Percentiles rank a stretch among this genome's conserved stretches.
Evolutionary conservation across 1,140 invertebrate species (phyloP).

Genomic region (Drosophila aff.): DNA sequence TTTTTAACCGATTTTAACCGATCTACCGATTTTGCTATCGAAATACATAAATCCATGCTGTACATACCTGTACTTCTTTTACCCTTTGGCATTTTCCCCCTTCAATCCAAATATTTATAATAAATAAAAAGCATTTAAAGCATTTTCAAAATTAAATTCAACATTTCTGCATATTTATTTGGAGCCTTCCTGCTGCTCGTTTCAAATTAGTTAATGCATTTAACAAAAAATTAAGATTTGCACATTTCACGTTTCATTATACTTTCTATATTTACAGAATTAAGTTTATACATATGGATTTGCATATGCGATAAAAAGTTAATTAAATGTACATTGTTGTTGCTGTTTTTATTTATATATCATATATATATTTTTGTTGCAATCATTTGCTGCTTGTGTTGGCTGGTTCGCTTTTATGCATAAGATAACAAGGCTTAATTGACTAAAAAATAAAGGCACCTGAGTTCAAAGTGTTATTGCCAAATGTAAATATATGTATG

Average conservation of each 20-base stretch:
- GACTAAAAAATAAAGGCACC: conserved; percentile 81
- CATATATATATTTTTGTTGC: conserved; percentile 3
- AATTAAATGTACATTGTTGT: conserved; percentile 61
- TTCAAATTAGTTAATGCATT: conserved; percentile 43
- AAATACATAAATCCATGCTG: too few relatives aligned
- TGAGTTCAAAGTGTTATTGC: conserved; percentile 82
- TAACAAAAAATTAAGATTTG: conserved; percentile 52
- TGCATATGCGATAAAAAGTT: conserved; percentile 55
- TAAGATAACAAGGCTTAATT: conserved; percentile 83
- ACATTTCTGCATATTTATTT: conserved; percentile 51
- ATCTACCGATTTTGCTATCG: too few relatives aligned
- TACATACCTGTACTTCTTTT: too few relatives aligned
- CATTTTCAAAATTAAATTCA: conserved; percentile 55
- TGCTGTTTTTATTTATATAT: conserved; percentile 30
- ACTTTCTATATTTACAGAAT: conserved; percentile 43
- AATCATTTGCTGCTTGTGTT: conserved; percentile 14
- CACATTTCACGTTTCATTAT: conserved; percentile 58
- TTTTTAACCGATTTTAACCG: too few relatives aligned
- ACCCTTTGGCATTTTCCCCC: background rate
- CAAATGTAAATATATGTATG: conserved; percentile 57
- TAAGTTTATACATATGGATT: conserved; percentile 39
- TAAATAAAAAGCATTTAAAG: conserved; percentile 1
- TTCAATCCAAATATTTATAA: background rate
- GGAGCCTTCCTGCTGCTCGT: conserved; percentile 27
- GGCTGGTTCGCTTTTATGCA: conserved; percentile 65